Evolutionary conservation across 2,113 vertebrate genomes (phyloP).

Genomic region (Dicrurus megarhynchus): DNA sequence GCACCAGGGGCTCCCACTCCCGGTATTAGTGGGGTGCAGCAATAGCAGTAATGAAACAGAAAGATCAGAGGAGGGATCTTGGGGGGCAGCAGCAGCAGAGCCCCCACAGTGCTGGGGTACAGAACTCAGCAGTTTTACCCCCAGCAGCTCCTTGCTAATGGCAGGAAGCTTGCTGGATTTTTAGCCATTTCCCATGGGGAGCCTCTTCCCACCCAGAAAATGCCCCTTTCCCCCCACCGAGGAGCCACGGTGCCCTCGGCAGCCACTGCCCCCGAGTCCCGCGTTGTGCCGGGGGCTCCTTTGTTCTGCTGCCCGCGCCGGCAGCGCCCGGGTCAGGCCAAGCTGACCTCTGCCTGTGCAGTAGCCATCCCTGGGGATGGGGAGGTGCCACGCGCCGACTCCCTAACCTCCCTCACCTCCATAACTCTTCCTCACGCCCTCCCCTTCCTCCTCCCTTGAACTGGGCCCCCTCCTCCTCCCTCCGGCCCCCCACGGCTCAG

Average conservation of each 20-base stretch:
- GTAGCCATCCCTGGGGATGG: background rate
- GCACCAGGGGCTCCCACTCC: background rate
- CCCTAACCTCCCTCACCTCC: constrained; percentile 33
- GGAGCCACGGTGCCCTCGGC: background rate
- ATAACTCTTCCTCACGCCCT: constrained; percentile 50
- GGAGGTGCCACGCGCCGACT: constrained; percentile 14
- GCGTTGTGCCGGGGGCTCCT: background rate
- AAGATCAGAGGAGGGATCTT: background rate
- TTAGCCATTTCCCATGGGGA: background rate
- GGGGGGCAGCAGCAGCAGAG: background rate
- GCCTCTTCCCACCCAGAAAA: background rate
- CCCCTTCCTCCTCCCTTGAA: background rate
- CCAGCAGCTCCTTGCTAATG: background rate
- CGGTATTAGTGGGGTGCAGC: fast-evolving
- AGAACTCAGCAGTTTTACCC: background rate
- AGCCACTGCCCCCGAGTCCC: background rate
- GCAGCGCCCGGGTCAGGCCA: background rate
- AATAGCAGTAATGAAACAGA: background rate
- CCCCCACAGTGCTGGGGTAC: too few species aligned
- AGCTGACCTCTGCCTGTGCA: constrained; percentile 42
- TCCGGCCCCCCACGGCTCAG: background rate
- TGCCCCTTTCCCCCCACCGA: fast-evolving
- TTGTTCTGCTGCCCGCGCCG: constrained; percentile 34
- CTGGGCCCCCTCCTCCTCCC: background rate
- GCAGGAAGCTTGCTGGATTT: background rate